Conservation (phyloP, 2,113 vertebrate genomes). For the Dromiciops gliroides region DNA sequence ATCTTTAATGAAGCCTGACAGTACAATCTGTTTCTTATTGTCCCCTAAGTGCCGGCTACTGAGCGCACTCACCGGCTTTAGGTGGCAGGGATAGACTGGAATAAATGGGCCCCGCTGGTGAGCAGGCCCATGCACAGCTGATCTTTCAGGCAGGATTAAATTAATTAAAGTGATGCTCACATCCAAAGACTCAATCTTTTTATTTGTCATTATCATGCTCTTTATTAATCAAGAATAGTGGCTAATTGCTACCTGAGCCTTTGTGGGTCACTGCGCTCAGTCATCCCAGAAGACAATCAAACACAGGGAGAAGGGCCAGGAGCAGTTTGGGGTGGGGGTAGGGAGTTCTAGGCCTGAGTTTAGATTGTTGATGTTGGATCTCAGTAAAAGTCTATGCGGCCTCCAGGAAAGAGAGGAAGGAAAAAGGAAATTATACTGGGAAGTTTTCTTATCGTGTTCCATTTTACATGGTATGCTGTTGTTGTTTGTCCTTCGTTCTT, state of each 20-base stretch:
- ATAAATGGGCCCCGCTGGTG: constrained; percentile 86
- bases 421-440: constrained; percentile 8
- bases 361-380: constrained; percentile 72
- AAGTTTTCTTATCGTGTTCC: background rate
- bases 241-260: constrained; percentile 86
- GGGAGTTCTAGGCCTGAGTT: constrained; percentile 60
- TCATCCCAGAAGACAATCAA: background rate
- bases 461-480: too few species aligned
- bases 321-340: constrained; percentile 52
- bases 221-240: constrained; percentile 87
- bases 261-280: constrained; percentile 62
- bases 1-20: constrained; percentile 99
- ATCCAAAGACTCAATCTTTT: constrained; percentile 86
- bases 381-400: constrained; percentile 61
- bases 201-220: constrained; percentile 85
- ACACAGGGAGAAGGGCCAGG: constrained; percentile 60
- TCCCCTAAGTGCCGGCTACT: constrained; percentile 91
- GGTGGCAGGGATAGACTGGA: constrained; percentile 82
- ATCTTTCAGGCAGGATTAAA: constrained; percentile 96
- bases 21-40: constrained; percentile 99
- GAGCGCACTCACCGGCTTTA: constrained; percentile 87
- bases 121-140: constrained; percentile 88
- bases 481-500: too few species aligned
- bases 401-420: constrained; percentile 53
- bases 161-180: constrained; percentile 91